Base-by-base conservation (phyloP, 1,140 invertebrate genomes). In the Pseudomyrmex dendroicus region DNA sequence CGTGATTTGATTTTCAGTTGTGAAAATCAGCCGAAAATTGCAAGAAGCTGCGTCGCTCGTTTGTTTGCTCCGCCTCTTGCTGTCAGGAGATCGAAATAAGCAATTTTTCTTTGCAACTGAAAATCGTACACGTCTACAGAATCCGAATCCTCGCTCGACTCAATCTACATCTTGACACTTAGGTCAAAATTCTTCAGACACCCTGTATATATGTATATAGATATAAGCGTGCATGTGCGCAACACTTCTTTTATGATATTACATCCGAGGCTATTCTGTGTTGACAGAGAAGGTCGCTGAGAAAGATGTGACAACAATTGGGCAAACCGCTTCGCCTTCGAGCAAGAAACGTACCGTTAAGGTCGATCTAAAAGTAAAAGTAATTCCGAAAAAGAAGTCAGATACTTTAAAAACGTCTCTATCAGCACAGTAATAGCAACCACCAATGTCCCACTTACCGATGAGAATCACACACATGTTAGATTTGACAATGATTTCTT, bases 361-460 rank as follows among this genome's bases (percentile, higher is more conserved):
- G 95, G 95, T 97, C 91, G 96, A 97, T 94, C 96, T 97, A 89
- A 97, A 96, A 94, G 96, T 97, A 87, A 97, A 97, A 94, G 94
- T 97, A 91, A 95, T 96, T 92, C 96, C 96, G 62, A 97, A 96
- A 94, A 91, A 92, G 91, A 94, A 94, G 90, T 91, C 89, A 84
- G 88, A 91, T 87, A 87, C 87, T 89, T 89, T 90, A 84, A 92
- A 91, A 90, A 87, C 92, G 89, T 92, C 92, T 93, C 91, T 93
- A 91, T 92, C 90, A 92, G 89, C 92, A 92, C 92, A 93, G 91
- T 90, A 92, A 90, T 93, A 93, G 91, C 76, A 66, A 84, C 68
- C 68, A 70, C 67, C 62, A n/a, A 74, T 84, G 64, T 64, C 68
- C 54, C 35, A 70, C 73, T 35, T 10, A 20, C 44, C 46, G 54